Percentiles rank a stretch among this genome's conserved stretches.
Evolutionary conservation across 1,140 invertebrate species (phyloP).

Genomic region (Belonocnema kinseyi): DNA sequence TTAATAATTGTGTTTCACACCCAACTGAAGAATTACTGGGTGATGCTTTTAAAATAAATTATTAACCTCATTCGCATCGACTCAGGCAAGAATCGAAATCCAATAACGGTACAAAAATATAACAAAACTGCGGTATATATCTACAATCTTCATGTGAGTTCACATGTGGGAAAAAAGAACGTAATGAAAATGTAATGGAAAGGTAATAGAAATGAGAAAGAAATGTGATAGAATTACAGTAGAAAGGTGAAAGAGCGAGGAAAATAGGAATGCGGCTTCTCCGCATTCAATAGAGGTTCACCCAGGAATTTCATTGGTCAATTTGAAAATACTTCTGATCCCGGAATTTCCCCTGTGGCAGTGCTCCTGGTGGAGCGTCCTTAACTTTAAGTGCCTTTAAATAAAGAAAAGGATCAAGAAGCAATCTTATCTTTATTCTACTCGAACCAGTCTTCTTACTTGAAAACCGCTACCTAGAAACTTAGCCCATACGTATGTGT

Average conservation of each 20-base stretch:
- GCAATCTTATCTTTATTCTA: constrained; percentile 16
- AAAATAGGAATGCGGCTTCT: neutral
- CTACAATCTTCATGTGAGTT: too few species aligned
- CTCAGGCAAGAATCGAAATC: too few species aligned
- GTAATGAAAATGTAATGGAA: neutral
- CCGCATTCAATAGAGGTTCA: constrained; percentile 8
- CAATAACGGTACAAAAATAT: too few species aligned
- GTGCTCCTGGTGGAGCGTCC: neutral
- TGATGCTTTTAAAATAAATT: too few species aligned
- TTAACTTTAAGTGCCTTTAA: constrained; percentile 30
- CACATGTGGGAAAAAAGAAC: too few species aligned
- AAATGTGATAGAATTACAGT: constrained; percentile 2
- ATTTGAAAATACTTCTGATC: constrained; percentile 26
- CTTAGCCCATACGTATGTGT: constrained; percentile 15
- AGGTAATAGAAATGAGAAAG: constrained; percentile 1
- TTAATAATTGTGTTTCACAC: too few species aligned
- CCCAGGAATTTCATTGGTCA: constrained; percentile 25
- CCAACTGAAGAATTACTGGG: too few species aligned
- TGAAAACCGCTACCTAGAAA: constrained; percentile 3
- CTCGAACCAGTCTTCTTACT: constrained; percentile 6
- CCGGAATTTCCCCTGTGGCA: constrained; percentile 28
- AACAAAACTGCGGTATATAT: too few species aligned
- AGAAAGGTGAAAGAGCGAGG: neutral
- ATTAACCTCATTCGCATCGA: too few species aligned
- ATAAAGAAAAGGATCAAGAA: constrained; percentile 22